These are phyloP conservation scores for Nansenia antarctica DNA, from an alignment of 2,113 vertebrate species.

Conservation along the genomic window DNA sequence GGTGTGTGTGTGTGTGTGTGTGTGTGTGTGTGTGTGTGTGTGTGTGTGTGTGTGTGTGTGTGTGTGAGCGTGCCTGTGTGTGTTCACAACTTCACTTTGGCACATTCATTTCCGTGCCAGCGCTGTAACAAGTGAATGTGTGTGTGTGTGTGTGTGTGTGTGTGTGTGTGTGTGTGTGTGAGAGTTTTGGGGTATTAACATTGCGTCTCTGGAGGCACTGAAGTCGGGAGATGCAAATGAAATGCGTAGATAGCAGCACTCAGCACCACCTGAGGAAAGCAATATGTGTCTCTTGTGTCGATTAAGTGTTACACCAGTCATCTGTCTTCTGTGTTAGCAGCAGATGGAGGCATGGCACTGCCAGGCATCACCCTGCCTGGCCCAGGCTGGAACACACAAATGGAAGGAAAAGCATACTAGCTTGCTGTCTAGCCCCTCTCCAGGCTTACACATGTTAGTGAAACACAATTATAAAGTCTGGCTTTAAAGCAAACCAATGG, in stretches of 20 bases:
- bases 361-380: slow-evolving; percentile 28
- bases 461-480: no score
- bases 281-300: slow-evolving; percentile 60
- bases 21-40: background rate
- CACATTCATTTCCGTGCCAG: slow-evolving; percentile 5
- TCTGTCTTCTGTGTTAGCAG: slow-evolving; percentile 51
- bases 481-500: background rate
- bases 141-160: slow-evolving; percentile 40
- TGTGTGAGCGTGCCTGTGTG: slow-evolving; percentile 8
- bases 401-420: background rate
- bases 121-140: slow-evolving; percentile 44
- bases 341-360: slow-evolving; percentile 50
- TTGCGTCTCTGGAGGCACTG: slow-evolving; percentile 45
- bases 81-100: background rate
- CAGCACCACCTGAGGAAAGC: slow-evolving; percentile 67
- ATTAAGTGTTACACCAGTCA: slow-evolving; percentile 59
- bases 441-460: no score
- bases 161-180: no score
- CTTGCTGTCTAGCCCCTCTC: no score
- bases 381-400: slow-evolving; percentile 9
- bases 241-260: slow-evolving; percentile 36
- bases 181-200: no score
- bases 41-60: background rate
- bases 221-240: slow-evolving; percentile 62
- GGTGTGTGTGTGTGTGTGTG: background rate